Percentiles rank a stretch among this genome's conserved stretches.
These are phyloP conservation scores for Drosophila bipectinata DNA, from an alignment of 1,140 invertebrate species.

Conservation along the genomic window DNA sequence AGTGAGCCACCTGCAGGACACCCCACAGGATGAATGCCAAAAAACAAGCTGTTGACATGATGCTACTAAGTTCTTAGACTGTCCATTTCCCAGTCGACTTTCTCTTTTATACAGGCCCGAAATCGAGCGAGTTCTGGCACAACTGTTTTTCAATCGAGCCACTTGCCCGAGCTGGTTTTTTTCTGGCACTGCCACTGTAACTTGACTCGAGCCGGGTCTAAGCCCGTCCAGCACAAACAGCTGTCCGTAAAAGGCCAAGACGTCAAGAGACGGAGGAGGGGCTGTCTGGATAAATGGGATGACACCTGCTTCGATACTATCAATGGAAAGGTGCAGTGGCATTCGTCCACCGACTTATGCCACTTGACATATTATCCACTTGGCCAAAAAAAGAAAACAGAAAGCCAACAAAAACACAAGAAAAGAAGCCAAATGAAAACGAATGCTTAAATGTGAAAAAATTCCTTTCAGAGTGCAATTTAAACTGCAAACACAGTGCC, in stretches of 20 bases:
- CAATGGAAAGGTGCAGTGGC: slow-evolving; percentile 63
- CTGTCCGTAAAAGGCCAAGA: slow-evolving; percentile 15
- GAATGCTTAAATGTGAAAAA: slow-evolving; percentile 77
- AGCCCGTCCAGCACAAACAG: slow-evolving; percentile 35
- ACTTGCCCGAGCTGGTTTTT: slow-evolving; percentile 44
- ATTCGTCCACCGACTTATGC: slow-evolving; percentile 38
- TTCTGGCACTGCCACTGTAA: slow-evolving; percentile 23
- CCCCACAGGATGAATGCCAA: slow-evolving; percentile 12
- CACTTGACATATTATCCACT: slow-evolving; percentile 65
- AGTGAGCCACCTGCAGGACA: slow-evolving; percentile 1
- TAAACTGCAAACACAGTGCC: slow-evolving; percentile 70
- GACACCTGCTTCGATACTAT: slow-evolving; percentile 55
- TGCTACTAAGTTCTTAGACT: slow-evolving; percentile 24
- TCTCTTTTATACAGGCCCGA: slow-evolving; percentile 48
- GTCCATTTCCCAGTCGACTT: slow-evolving; percentile 24
- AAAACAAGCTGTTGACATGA: slow-evolving; percentile 7
- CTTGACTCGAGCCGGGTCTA: slow-evolving; percentile 33
- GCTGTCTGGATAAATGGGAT: slow-evolving; percentile 47
- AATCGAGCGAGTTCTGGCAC: slow-evolving; percentile 22
- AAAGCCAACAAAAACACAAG: slow-evolving; percentile 1
- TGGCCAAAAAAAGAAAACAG: slow-evolving; percentile 37
- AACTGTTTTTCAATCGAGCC: slow-evolving; percentile 62
- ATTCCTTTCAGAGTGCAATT: slow-evolving; percentile 75
- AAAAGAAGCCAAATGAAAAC: slow-evolving; percentile 52
- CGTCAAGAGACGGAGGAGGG: slow-evolving; percentile 3